Percentiles rank a stretch among this genome's conserved stretches.
Evolutionary conservation across 2,113 vertebrate species (phyloP).

Genomic region (Clarias magur): DNA sequence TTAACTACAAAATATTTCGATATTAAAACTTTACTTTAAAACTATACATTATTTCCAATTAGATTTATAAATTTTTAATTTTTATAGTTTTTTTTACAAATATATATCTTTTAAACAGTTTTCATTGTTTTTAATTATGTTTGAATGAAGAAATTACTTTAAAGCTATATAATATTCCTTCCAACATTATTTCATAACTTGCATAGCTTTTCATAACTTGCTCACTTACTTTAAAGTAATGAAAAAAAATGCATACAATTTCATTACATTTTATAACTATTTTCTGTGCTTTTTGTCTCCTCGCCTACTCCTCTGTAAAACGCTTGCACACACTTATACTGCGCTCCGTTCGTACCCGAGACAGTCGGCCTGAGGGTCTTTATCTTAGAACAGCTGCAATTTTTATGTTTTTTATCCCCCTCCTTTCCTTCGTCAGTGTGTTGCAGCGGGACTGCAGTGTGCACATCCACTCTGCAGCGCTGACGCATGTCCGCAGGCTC

Average conservation of each 20-base stretch:
- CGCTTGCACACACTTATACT: background rate
- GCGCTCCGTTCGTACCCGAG: background rate
- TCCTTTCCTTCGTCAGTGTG: background rate
- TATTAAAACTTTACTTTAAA: too few species aligned
- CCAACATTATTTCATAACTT: background rate
- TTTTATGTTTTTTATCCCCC: background rate
- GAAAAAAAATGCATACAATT: background rate
- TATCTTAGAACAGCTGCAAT: background rate
- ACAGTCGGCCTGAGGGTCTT: background rate
- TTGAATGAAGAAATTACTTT: background rate
- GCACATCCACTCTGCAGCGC: background rate
- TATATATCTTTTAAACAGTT: too few species aligned
- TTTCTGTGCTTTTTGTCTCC: background rate
- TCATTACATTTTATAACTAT: background rate
- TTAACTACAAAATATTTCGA: too few species aligned
- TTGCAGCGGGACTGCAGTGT: background rate
- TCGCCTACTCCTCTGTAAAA: background rate
- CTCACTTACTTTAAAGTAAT: background rate
- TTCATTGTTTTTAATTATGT: background rate
- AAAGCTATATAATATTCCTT: too few species aligned
- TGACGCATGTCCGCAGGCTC: conserved; percentile 11
- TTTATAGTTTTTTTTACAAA: too few species aligned
- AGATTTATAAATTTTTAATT: too few species aligned
- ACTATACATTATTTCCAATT: too few species aligned
- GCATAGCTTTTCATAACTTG: background rate